Conservation (phyloP, 2,113 vertebrate genomes). For the Elgaria multicarinata region DNA sequence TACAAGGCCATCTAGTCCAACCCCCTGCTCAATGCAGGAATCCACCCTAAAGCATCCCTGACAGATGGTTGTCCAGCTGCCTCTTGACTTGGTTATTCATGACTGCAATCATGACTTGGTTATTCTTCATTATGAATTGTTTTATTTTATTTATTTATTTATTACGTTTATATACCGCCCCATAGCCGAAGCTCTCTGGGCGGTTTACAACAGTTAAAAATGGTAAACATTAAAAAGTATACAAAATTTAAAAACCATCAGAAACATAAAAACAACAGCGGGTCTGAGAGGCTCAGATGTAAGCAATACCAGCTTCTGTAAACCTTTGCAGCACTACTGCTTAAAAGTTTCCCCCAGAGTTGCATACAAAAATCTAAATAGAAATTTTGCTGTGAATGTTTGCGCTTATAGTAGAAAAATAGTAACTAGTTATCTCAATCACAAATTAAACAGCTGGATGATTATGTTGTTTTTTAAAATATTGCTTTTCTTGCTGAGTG, state of each 20-base stretch:
- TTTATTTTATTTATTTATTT: too few relatives aligned
- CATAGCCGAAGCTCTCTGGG: too few relatives aligned
- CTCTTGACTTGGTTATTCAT: too few relatives aligned
- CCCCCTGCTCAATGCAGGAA: too few relatives aligned
- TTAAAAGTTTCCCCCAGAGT: background rate
- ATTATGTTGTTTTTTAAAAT: background rate
- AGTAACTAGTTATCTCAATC: background rate
- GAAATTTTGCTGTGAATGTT: background rate
- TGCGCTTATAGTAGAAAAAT: background rate
- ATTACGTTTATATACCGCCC: too few relatives aligned
- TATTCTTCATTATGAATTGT: background rate
- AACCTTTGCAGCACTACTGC: background rate
- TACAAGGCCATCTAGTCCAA: too few relatives aligned
- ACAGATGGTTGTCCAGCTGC: too few relatives aligned
- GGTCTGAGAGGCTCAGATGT: background rate
- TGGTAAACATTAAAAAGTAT: too few relatives aligned
- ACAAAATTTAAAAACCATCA: too few relatives aligned
- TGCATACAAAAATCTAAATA: background rate
- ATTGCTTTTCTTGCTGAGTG: conserved; percentile 22
- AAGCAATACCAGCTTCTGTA: background rate
- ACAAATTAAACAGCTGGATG: background rate
- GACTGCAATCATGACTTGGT: conserved; percentile 29
- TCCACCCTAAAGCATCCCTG: too few relatives aligned
- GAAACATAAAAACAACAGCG: too few relatives aligned
- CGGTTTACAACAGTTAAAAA: too few relatives aligned